Percentiles rank a stretch among this genome's conserved stretches.
Evolutionary conservation across 2,797 vertebrate genomes (phyloP).

Genomic region (Gymnodraco acuticeps): DNA sequence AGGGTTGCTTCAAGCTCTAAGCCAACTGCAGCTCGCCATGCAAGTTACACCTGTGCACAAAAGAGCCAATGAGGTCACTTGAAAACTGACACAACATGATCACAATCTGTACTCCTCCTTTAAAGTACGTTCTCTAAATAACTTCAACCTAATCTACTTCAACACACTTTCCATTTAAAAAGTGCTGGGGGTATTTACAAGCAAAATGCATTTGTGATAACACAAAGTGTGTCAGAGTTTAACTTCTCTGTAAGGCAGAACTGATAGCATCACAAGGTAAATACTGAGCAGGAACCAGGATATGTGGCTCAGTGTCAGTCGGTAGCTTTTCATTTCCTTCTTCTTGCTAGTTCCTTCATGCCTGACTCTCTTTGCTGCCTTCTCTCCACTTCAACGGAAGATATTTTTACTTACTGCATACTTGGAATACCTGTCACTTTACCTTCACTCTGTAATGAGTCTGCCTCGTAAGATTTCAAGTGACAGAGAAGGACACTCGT

Average conservation of each 20-base stretch:
- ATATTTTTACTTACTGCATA: slow-evolving; percentile 14
- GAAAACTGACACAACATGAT: slow-evolving; percentile 16
- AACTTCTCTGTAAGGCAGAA: slow-evolving; percentile 1
- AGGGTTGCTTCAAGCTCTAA: slow-evolving; percentile 7
- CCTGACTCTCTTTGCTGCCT: not conserved
- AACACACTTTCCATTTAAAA: not conserved
- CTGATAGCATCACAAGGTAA: slow-evolving; percentile 43
- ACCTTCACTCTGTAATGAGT: not conserved
- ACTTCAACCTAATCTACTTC: not conserved
- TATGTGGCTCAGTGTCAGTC: slow-evolving; percentile 38
- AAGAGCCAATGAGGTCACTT: slow-evolving; percentile 43
- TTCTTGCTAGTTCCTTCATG: not conserved
- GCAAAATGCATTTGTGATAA: not conserved
- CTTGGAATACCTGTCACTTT: slow-evolving; percentile 9
- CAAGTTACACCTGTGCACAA: slow-evolving; percentile 49
- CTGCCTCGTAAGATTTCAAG: not conserved
- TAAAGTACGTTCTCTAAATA: not conserved
- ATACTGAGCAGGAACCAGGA: slow-evolving; percentile 80
- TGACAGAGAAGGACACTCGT: not conserved
- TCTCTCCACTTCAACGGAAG: not conserved
- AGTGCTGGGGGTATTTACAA: not conserved
- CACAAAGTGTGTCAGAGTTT: not conserved
- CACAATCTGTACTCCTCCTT: slow-evolving; percentile 1
- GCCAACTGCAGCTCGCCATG: slow-evolving; percentile 45
- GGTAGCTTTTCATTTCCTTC: slow-evolving; percentile 14